Conservation (phyloP, 2,113 vertebrate genomes). For the Eidolon helvum region DNA sequence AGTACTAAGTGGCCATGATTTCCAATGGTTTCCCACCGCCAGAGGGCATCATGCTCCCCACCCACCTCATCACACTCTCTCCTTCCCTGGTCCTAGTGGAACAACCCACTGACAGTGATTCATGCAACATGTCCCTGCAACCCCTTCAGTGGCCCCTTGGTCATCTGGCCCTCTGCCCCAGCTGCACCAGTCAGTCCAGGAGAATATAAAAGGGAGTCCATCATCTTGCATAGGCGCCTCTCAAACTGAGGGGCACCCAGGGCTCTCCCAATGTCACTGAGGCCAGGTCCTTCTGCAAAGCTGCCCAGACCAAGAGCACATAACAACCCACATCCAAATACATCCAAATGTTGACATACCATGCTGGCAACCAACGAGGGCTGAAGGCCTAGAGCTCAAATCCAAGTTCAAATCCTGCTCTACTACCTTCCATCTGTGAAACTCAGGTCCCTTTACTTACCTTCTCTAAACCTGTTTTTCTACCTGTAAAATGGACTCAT, state of each 20-base stretch:
- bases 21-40: not conserved
- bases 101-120: not conserved
- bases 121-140: rapidly evolving
- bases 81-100: not conserved
- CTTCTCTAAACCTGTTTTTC: not conserved
- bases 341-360: not conserved
- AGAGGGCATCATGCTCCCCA: not conserved
- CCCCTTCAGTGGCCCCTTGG: not conserved
- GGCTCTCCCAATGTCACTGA: not conserved
- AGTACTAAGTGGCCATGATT: not conserved
- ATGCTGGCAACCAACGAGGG: not conserved
- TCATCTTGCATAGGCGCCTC: not conserved
- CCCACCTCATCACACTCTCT: not conserved
- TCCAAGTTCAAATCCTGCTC: not conserved
- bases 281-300: not conserved
- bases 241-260: not conserved
- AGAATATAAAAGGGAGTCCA: not conserved
- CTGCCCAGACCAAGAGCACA: not conserved
- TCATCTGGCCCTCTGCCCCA: not conserved
- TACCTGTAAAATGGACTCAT: not conserved
- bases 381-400: not conserved
- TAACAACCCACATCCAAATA: not conserved
- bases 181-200: not conserved
- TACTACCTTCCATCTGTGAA: not conserved
- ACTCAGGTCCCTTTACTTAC: not conserved